phyloP scores from a whole-genome alignment of 2,888 invertebrate species.

The Choreutis nemorana region DNA sequence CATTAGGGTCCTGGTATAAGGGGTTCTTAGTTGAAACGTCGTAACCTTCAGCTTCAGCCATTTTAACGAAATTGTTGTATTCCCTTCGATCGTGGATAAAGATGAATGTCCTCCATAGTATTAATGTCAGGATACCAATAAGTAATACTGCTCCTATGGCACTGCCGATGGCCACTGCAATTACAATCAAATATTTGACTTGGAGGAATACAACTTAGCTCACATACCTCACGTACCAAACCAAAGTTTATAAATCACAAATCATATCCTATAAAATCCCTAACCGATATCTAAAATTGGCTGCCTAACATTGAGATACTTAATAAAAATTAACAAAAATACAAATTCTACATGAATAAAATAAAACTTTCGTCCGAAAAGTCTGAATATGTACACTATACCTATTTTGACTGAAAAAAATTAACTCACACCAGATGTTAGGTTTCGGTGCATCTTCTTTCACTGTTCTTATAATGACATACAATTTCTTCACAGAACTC shows the following conservation, averaged over 20 bases:
- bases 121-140: slow-evolving; percentile 36
- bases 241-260: no score
- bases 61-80: slow-evolving; percentile 29
- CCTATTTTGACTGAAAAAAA: no score
- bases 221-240: no score
- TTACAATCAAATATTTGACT: background rate
- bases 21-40: slow-evolving; percentile 25
- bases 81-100: slow-evolving; percentile 36
- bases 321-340: no score
- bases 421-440: slow-evolving; percentile 39
- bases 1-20: slow-evolving; percentile 24
- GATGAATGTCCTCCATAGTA: slow-evolving; percentile 39
- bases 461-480: slow-evolving; percentile 37
- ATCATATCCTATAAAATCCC: no score
- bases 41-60: slow-evolving; percentile 25
- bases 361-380: no score
- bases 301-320: no score
- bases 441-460: slow-evolving; percentile 24
- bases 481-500: slow-evolving; percentile 15
- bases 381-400: no score
- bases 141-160: slow-evolving; percentile 31
- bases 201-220: no score
- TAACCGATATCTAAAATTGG: no score
- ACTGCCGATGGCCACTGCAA: slow-evolving; percentile 35
- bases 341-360: no score